phyloP scores from a whole-genome alignment of 2,888 invertebrate genomes.

The Galerucella calmariensis region DNA sequence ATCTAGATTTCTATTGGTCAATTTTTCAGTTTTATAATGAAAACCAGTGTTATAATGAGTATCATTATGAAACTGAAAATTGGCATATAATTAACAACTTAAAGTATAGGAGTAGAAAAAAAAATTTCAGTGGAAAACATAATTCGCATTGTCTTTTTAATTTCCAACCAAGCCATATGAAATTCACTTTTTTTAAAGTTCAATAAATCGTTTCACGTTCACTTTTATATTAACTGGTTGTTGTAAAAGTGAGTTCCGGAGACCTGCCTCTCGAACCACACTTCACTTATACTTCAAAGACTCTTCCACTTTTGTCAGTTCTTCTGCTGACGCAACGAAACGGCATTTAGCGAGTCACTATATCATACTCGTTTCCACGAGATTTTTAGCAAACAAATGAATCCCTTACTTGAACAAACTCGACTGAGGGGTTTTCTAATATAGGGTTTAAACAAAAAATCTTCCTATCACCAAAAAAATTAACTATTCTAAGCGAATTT shows the following conservation, averaged over 20 bases:
- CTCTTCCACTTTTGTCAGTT: constrained; percentile 39
- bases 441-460: too few species aligned
- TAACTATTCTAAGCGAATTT: too few species aligned
- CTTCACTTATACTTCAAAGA: constrained; percentile 22
- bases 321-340: constrained; percentile 40
- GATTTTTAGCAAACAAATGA: constrained; percentile 22
- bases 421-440: background rate
- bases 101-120: too few species aligned
- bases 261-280: constrained; percentile 22
- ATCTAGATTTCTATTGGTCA: too few species aligned
- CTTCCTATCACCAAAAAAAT: too few species aligned
- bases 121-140: too few species aligned
- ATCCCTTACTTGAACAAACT: background rate
- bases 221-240: constrained; percentile 30
- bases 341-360: constrained; percentile 30
- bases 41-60: too few species aligned
- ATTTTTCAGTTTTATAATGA: too few species aligned
- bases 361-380: constrained; percentile 14
- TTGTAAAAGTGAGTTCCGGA: constrained; percentile 8
- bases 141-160: too few species aligned
- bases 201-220: constrained; percentile 25
- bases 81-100: too few species aligned
- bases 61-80: too few species aligned
- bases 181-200: background rate
- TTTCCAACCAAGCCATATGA: background rate